Percentiles rank a stretch among this genome's conserved stretches.
These are phyloP conservation scores for Papilio gigon DNA, from an alignment of 2,888 invertebrate genomes.

Conservation along the genomic window DNA sequence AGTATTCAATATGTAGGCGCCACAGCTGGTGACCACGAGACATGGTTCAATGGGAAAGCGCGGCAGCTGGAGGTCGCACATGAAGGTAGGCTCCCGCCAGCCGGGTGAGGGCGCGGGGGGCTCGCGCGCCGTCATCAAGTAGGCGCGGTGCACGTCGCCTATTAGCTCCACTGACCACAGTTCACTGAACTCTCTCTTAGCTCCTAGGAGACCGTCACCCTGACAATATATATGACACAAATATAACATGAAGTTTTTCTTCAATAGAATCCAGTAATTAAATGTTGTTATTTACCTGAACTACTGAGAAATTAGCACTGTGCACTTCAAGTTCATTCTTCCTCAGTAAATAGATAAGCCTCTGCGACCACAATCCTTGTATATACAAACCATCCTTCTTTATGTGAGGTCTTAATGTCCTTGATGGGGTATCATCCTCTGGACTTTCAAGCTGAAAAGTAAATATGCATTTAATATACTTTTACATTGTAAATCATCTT, in stretches of 20 bases:
- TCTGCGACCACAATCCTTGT: slow-evolving; percentile 75
- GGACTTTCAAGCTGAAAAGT: slow-evolving; percentile 73
- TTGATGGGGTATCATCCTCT: slow-evolving; percentile 71
- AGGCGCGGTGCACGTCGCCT: slow-evolving; percentile 66
- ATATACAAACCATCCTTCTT: slow-evolving; percentile 70
- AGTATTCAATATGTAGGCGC: slow-evolving; percentile 80
- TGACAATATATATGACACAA: slow-evolving; percentile 43
- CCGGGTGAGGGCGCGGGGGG: slow-evolving; percentile 54
- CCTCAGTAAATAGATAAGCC: slow-evolving; percentile 70
- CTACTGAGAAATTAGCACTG: slow-evolving; percentile 71
- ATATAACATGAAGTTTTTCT: too few species aligned
- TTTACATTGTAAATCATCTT: too few species aligned
- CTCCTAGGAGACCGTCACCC: slow-evolving; percentile 67
- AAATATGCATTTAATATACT: slow-evolving; percentile 31
- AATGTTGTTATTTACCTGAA: too few species aligned
- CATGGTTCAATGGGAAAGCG: slow-evolving; percentile 76
- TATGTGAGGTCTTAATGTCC: slow-evolving; percentile 67
- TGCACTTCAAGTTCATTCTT: slow-evolving; percentile 76
- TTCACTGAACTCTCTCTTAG: slow-evolving; percentile 67
- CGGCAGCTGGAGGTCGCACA: slow-evolving; percentile 74
- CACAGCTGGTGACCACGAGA: slow-evolving; percentile 79
- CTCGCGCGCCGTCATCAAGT: slow-evolving; percentile 67
- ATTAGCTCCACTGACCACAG: slow-evolving; percentile 74
- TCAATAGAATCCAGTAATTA: too few species aligned
- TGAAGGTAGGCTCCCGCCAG: slow-evolving; percentile 74